phyloP scores from a whole-genome alignment of 1,140 invertebrate genomes.

The Camponotus floridanus region DNA sequence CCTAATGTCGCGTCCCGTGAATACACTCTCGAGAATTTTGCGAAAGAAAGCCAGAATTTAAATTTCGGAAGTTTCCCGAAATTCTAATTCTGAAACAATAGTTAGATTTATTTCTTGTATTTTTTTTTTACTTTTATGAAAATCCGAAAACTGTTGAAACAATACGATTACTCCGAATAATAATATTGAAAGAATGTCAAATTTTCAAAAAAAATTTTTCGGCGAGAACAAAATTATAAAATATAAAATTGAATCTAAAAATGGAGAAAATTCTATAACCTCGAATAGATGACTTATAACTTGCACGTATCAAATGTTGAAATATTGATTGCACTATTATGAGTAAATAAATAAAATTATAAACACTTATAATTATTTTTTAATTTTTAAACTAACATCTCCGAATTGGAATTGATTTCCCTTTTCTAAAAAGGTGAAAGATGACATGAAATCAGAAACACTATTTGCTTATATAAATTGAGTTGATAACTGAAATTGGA shows the following conservation, averaged over 20 bases:
- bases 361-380: neutral
- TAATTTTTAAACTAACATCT: neutral
- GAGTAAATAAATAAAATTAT: neutral
- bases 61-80: neutral
- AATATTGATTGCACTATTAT: neutral
- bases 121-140: neutral
- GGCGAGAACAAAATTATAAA: neutral
- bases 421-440: neutral
- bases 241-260: neutral
- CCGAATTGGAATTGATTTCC: neutral
- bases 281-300: neutral
- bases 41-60: conserved; percentile 9
- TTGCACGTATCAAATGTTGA: neutral
- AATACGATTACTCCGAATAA: neutral
- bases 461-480: conserved; percentile 12
- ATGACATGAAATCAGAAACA: conserved; percentile 6
- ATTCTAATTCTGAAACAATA: conserved; percentile 23
- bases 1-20: neutral
- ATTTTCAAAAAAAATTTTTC: neutral
- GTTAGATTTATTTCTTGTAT: neutral
- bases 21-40: neutral
- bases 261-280: neutral
- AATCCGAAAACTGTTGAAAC: neutral
- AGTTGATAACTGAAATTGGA: conserved; percentile 33
- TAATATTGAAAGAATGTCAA: neutral